A percentile compares a stretch with the other conserved stretches of the same genome.
These are phyloP conservation scores for Chascanopsetta lugubris DNA, from an alignment of 2,113 vertebrate genomes.

Conservation along the genomic window DNA sequence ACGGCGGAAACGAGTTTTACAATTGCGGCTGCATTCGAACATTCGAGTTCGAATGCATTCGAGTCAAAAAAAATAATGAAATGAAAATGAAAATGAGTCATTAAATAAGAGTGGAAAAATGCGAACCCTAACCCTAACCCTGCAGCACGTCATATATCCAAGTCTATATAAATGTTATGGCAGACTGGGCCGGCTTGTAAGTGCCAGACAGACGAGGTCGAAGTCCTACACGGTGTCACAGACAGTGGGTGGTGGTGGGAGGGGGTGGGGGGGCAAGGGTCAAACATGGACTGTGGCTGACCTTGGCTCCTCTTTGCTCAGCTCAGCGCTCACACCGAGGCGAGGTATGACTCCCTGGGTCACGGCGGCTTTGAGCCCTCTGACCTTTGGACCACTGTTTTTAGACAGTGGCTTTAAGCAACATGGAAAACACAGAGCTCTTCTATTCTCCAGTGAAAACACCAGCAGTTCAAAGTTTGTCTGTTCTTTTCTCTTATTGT, in stretches of 20 bases:
- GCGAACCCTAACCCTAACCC: no score
- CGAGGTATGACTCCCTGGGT: slow-evolving; percentile 14
- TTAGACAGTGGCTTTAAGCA: background rate
- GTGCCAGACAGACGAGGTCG: slow-evolving; percentile 17
- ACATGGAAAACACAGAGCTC: background rate
- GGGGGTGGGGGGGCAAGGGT: slow-evolving; percentile 28
- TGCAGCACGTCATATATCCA: slow-evolving; percentile 32
- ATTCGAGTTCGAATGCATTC: no score
- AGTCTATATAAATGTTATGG: slow-evolving; percentile 14
- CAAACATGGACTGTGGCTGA: slow-evolving; percentile 27
- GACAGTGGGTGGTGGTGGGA: background rate
- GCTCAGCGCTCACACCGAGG: slow-evolving; percentile 32
- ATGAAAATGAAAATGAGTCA: no score
- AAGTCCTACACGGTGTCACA: slow-evolving; percentile 7
- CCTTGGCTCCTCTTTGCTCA: slow-evolving; percentile 7
- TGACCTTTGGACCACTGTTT: slow-evolving; percentile 8
- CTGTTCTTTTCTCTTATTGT: no score
- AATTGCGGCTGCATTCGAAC: no score
- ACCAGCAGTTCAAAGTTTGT: no score
- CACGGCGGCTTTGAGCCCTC: background rate
- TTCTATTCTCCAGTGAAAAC: background rate
- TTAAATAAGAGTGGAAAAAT: no score
- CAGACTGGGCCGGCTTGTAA: slow-evolving; percentile 23
- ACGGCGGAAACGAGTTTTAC: no score
- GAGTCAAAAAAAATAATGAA: no score